Evolutionary conservation across 2,797 vertebrate species (phyloP), one percentile per base, ranked within the genome.

Genomic region (Bucorvus abyssinicus): DNA sequence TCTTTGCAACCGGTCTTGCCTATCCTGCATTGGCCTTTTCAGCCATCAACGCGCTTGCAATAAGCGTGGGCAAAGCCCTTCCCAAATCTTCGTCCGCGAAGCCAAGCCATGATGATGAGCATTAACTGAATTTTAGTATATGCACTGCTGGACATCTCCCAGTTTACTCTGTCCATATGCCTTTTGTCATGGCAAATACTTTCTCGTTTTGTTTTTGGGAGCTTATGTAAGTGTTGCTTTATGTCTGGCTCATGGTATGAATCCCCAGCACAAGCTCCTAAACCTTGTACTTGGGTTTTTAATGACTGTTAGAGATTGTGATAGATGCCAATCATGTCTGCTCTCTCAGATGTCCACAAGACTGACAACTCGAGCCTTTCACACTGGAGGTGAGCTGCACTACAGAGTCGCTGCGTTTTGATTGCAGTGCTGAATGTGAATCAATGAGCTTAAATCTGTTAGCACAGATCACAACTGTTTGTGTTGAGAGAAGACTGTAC

Each of bases 101-200:
- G n/a, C n/a, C n/a, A n/a, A n/a, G n/a, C n/a, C n/a, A n/a, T n/a
- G n/a, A n/a, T n/a, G n/a, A n/a, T n/a, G n/a, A 55, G 55, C 23
- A 50, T 53, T 76, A 4, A 4, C 29, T 29, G 45, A 47, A 38
- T 82, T 76, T 30, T 52, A 65, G 22, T 65, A 32, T 32, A 24
- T 17, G 18, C n/a, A 40, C 47, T 78, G 14, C n/a, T 47, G 0
- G 1, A 21, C 14, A 7, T 44, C 22, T 56, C 14, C 2, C 14
- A 27, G 12, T 49, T 56, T 32, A 16, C 52, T 78, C 52, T 82
- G 42, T 34, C 47, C 1, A 0, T 34, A 3, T 3, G 9, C 36
- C 14, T 56, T 90, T 52, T 63, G 76, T 36, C 8, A 5, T 36
- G 27, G 34, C 23, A 67, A 29, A 45, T 44, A 21, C 5, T 36